Evolutionary conservation across 2,797 vertebrate species (phyloP).

Genomic region (Macrochelys suwanniensis): DNA sequence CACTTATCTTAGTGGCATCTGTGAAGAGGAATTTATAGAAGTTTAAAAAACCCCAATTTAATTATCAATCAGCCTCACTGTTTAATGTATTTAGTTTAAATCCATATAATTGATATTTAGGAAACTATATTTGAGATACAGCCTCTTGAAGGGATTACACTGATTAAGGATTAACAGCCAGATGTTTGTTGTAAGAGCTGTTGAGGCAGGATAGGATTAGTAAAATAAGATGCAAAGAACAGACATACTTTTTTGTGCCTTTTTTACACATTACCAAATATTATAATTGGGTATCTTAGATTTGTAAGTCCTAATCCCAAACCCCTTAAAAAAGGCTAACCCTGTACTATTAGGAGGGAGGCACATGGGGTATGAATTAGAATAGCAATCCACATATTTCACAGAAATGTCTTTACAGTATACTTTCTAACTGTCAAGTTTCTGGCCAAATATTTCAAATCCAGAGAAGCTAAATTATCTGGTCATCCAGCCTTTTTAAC

Average conservation of each 20-base stretch:
- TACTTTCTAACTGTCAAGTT: slow-evolving; percentile 10
- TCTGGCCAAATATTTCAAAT: slow-evolving; percentile 1
- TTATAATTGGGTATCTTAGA: slow-evolving; percentile 65
- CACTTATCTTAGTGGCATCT: slow-evolving; percentile 29
- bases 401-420: neutral
- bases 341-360: slow-evolving; percentile 67
- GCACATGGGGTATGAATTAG: slow-evolving; percentile 70
- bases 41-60: slow-evolving; percentile 47
- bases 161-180: slow-evolving; percentile 81
- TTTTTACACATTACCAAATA: slow-evolving; percentile 62
- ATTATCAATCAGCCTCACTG: slow-evolving; percentile 43
- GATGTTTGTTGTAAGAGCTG: slow-evolving; percentile 75
- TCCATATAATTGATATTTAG: slow-evolving; percentile 81
- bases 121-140: slow-evolving; percentile 71
- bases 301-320: slow-evolving; percentile 35
- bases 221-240: slow-evolving; percentile 72
- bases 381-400: slow-evolving; percentile 43
- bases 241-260: slow-evolving; percentile 50
- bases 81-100: slow-evolving; percentile 78
- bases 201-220: slow-evolving; percentile 71
- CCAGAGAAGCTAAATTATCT: neutral
- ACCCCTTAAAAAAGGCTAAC: neutral
- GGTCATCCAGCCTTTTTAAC: neutral
- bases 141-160: slow-evolving; percentile 79
- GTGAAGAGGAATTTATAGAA: slow-evolving; percentile 33